Percentiles rank a stretch among this genome's conserved stretches.
phyloP scores from a whole-genome alignment of 2,797 vertebrate genomes.

The Melanogrammus aeglefinus region DNA sequence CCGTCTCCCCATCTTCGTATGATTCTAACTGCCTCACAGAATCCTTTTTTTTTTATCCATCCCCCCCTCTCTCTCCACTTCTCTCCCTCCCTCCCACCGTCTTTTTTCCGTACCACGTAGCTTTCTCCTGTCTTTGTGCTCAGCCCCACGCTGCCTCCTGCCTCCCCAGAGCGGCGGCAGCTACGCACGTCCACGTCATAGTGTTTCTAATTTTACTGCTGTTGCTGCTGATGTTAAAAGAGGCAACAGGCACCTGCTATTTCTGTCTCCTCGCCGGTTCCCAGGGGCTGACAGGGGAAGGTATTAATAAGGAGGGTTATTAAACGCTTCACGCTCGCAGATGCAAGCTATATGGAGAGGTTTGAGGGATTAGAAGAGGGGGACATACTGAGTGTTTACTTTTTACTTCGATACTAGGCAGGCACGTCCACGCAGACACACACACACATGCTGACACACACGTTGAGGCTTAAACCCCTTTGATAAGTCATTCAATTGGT shows the following conservation, averaged over 20 bases:
- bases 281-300: slow-evolving; percentile 42
- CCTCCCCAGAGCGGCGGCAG: slow-evolving; percentile 85
- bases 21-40: neutral
- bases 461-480: neutral
- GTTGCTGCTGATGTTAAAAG: slow-evolving; percentile 92
- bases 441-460: neutral
- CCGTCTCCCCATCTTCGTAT: neutral
- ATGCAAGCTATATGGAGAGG: slow-evolving; percentile 40
- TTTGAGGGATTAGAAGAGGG: slow-evolving; percentile 11
- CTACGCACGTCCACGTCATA: slow-evolving; percentile 92
- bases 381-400: neutral
- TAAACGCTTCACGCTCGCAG: slow-evolving; percentile 70
- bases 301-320: slow-evolving; percentile 83
- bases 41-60: neutral
- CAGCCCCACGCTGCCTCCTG: slow-evolving; percentile 57
- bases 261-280: slow-evolving; percentile 78
- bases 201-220: slow-evolving; percentile 92
- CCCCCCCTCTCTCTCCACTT: slow-evolving; percentile 34
- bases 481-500: neutral
- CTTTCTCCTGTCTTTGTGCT: slow-evolving; percentile 42
- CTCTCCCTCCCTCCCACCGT: neutral
- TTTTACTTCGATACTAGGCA: slow-evolving; percentile 35
- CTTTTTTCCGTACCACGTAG: neutral
- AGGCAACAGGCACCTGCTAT: slow-evolving; percentile 92
- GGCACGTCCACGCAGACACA: too few relatives aligned